Base-by-base conservation (phyloP, 2,797 vertebrate genomes). In the Anomalospiza imberbis region DNA sequence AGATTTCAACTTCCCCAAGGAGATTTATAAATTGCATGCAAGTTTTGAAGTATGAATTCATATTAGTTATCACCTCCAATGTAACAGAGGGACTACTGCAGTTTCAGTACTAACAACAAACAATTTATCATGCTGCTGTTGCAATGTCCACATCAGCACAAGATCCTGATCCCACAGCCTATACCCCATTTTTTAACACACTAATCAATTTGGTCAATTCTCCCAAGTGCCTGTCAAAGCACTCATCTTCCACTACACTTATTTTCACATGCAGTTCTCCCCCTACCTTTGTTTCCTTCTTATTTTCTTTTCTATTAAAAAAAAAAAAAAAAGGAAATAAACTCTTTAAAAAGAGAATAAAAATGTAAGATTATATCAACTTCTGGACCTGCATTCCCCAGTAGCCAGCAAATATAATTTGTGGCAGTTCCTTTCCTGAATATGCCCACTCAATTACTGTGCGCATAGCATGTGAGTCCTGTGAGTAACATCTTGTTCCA, bases 151-250 rank as follows among this genome's bases (percentile, higher is more conserved):
- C 73, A 93, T 85, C 87, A 94, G 91, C 76, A 81, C 63, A 86
- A 85, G 72, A 94, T 95, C 62, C 76, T 72, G 75, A 96, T 95
- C 86, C 84, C 67, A 58, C 63, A 94, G 77, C 36, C 83, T 88
- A 72, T 87, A 94, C 70, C 84, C 85, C 78, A 88, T 6, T 14
- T 32, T 85, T 87, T 91, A 92, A 94, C 45, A 91, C 32, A 60
- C 53, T 61, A 84, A 96, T 92, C 94, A 92, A 86, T 88, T 57
- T 94, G 32, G 82, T 94, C 96, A 88, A 29, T 90, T 95, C 62
- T 92, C 78, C 78, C 60, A 89, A 81, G 75, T 80, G 70, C 93
- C 95, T 91, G 76, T 92, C 60, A 82, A 92, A 88, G 45, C 65
- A 74, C 34, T 75, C 58, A 47, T 93, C 68, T 94, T 81, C 85